A percentile compares a stretch with the other conserved stretches of the same genome.
phyloP scores from a whole-genome alignment of 2,888 invertebrate genomes.

The Anthrax anthrax region DNA sequence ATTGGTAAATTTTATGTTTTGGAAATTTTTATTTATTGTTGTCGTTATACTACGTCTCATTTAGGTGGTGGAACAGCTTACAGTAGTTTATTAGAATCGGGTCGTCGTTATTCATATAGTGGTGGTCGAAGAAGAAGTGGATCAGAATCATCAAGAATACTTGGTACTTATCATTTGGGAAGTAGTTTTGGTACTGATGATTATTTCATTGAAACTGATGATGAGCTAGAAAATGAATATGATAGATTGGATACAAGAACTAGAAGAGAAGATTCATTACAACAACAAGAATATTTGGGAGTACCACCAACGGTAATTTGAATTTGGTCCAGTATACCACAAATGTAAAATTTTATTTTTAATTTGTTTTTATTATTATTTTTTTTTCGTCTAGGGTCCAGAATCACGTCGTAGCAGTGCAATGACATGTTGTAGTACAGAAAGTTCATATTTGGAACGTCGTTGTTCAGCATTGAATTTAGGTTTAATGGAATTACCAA shows the following conservation, averaged over 20 bases:
- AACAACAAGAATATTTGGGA: slow-evolving; percentile 31
- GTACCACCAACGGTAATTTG: slow-evolving; percentile 32
- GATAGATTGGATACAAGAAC: slow-evolving; percentile 30
- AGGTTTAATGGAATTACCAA: slow-evolving; percentile 47
- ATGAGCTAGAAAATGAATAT: slow-evolving; percentile 36
- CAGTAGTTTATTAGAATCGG: slow-evolving; percentile 54
- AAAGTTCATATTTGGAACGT: slow-evolving; percentile 68
- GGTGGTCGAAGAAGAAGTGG: slow-evolving; percentile 40
- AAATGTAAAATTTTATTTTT: slow-evolving; percentile 21
- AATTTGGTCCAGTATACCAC: too few species aligned
- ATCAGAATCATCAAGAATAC: slow-evolving; percentile 40
- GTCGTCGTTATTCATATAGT: slow-evolving; percentile 43
- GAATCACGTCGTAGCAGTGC: slow-evolving; percentile 56
- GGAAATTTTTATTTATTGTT: too few species aligned
- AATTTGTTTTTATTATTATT: too few species aligned
- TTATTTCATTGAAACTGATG: slow-evolving; percentile 34
- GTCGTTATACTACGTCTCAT: too few species aligned
- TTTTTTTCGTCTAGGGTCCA: slow-evolving; percentile 20
- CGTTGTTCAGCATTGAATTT: slow-evolving; percentile 66
- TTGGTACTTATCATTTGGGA: slow-evolving; percentile 34
- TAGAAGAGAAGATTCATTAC: slow-evolving; percentile 18
- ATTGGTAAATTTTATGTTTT: slow-evolving; percentile 35
- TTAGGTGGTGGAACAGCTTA: slow-evolving; percentile 44
- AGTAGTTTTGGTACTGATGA: slow-evolving; percentile 35
- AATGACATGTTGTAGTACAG: slow-evolving; percentile 72